Evolutionary conservation across 1,140 invertebrate genomes (phyloP).

Genomic region (Lordiphosa clarofinis): DNA sequence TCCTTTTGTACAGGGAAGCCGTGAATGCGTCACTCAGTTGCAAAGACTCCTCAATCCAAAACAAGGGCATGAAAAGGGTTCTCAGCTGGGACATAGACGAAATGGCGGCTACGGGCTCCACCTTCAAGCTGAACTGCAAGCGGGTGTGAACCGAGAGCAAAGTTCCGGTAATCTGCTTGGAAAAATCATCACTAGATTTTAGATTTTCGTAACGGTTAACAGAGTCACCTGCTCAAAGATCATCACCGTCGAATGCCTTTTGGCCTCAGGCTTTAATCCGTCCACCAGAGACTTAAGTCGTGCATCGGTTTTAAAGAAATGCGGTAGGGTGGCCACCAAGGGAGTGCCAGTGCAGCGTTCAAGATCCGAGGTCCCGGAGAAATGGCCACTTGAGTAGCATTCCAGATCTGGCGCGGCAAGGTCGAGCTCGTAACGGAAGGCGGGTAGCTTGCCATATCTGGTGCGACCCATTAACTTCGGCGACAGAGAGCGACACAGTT

Average conservation of each 20-base stretch:
- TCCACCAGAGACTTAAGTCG: conserved; percentile 83
- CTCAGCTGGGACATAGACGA: conserved; percentile 84
- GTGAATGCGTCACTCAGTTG: conserved; percentile 81
- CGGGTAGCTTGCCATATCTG: conserved; percentile 84
- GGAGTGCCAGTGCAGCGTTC: conserved; percentile 81
- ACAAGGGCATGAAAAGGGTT: conserved; percentile 83
- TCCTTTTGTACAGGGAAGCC: conserved; percentile 80
- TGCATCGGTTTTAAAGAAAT: conserved; percentile 87
- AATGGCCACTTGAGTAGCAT: conserved; percentile 84
- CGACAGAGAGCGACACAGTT: conserved; percentile 85
- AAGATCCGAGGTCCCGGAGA: conserved; percentile 84
- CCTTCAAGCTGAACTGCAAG: conserved; percentile 85
- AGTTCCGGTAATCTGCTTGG: conserved; percentile 82
- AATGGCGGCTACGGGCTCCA: conserved; percentile 83
- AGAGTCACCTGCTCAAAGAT: conserved; percentile 86
- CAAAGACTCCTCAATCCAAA: conserved; percentile 88
- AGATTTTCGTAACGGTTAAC: too few relatives aligned
- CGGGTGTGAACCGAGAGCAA: conserved; percentile 84
- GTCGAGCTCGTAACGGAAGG: conserved; percentile 84
- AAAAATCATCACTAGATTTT: background rate
- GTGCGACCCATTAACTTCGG: conserved; percentile 82
- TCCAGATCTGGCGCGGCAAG: conserved; percentile 85
- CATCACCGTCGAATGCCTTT: conserved; percentile 86
- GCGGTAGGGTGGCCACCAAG: conserved; percentile 83
- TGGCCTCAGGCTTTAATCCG: conserved; percentile 85